Evolutionary conservation across 2,888 invertebrate genomes (phyloP).

Genomic region (Stenolophus ochropezus): DNA sequence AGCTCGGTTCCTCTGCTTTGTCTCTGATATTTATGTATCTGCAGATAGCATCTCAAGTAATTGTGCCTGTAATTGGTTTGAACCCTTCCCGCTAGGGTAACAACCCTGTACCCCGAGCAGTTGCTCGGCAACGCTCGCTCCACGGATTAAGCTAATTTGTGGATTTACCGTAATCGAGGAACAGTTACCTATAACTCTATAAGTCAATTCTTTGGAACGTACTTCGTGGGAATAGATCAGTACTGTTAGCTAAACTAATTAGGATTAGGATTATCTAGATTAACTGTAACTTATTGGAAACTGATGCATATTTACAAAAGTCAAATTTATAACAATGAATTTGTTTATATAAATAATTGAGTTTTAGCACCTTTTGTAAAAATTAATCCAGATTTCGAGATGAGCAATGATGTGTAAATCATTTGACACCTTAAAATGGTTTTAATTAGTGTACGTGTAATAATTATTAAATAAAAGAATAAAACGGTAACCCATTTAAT

Average conservation of each 20-base stretch:
- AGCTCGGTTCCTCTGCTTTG: conserved; percentile 64
- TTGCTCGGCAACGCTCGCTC: not conserved
- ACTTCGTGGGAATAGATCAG: not conserved
- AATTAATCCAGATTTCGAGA: no score
- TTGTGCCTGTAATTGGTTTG: conserved; percentile 70
- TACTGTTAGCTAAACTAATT: not conserved
- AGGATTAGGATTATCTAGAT: not conserved
- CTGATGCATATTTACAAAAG: not conserved
- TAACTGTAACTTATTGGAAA: not conserved
- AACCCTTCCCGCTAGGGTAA: conserved; percentile 63
- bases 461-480: no score
- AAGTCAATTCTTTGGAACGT: not conserved
- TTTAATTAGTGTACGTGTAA: no score
- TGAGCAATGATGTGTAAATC: no score
- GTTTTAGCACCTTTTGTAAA: not conserved
- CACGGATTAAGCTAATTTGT: conserved; percentile 19
- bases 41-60: conserved; percentile 71
- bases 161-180: conserved; percentile 23
- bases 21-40: conserved; percentile 71
- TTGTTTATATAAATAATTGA: not conserved
- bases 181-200: not conserved
- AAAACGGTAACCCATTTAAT: no score
- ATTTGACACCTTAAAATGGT: no score
- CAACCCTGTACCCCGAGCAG: conserved; percentile 34
- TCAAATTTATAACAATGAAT: not conserved